Base-by-base conservation (phyloP, 2,888 invertebrate species). In the Timema podura region DNA sequence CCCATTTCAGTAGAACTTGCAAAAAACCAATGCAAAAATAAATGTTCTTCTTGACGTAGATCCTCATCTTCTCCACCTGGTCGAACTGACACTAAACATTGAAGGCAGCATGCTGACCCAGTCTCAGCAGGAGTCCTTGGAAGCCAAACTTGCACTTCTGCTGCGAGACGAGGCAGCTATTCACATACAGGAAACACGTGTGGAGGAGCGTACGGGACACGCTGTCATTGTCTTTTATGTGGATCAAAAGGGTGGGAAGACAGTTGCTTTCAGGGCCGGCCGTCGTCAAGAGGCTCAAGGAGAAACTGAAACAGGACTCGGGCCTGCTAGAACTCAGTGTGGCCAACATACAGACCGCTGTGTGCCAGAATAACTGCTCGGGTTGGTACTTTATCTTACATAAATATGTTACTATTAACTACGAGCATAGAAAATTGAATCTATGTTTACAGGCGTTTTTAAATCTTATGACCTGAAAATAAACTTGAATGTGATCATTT, bases 291-390 rank as follows among this genome's bases (percentile, higher is more conserved):
- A 83, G 87, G 72, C 81, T 93, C 45, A 87, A 89, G 74, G 85
- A 87, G 75, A 91, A 91, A 78, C 80, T 93, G 15, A 83, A 85
- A 73, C 86, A 89, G 70, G 91, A 92, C 79, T 88, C 88, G 5
- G 87, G 89, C 15, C 85, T 92, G 13, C 80, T 93, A 59, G 88
- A 89, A 79, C 84, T 90, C 74, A 88, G 89, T n/a, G 90, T 93
- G 49, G 86, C 89, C 44, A 88, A 87, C 74, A 86, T 96, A 69
- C 91, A 95, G 77, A 93, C 96, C 2, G 86, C 89, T 49, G 87
- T 95, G 70, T 97, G 97, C 79, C 95, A 96, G 78, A 95, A 95
- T 82, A 86, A 92, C 81, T 97, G 97, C 82, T 96, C 96, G 54
- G 91, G 91, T 64, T 77, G 67, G 69, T 64, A 48, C 11, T 16